Evolutionary conservation across 2,888 invertebrate genomes (phyloP), one percentile per base, ranked within the genome.

Genomic region (Phragmatobia fuliginosa): DNA sequence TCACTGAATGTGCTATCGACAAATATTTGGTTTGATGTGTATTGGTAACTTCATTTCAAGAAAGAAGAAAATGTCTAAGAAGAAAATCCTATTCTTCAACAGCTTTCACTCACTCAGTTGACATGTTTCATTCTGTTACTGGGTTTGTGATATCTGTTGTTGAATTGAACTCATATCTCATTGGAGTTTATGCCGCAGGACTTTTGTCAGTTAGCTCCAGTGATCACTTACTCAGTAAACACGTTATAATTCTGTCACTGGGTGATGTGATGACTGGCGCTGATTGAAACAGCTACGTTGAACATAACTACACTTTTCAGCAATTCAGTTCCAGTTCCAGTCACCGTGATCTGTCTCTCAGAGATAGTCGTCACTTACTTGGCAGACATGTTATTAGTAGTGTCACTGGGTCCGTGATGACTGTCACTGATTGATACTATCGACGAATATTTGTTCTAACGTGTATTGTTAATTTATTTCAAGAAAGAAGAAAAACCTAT

Each of bases 21-120:
- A n/a, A 25, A 10, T 25, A 11, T 49, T n/a, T n/a, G n/a, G n/a
- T n/a, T n/a, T n/a, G n/a, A n/a, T n/a, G 71, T 68, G 64, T 65
- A 3, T 41, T 45, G 21, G n/a, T 10, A 33, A 16, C n/a, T 21
- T 49, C 7, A 49, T 49, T 49, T 21, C 18, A n/a, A 49, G 16
- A 45, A 49, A 49, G n/a, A 49, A n/a, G n/a, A 49, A n/a, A n/a
- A 8, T 49, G 8, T 18, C 2, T 49, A 7, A 49, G n/a, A 49
- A 49, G 45, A 49, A 49, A 8, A 49, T 1, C 10, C 45, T 21
- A 49, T 49, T 49, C 45, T 8, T n/a, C 21, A 6, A 21, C 16
- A 63, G 63, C 52, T 41, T 49, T 73, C 70, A 66, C 66, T 41
- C 41, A 31, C 75, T 74, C 80, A 85, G 80, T 79, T 71, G 70